Evolutionary conservation across 2,797 vertebrate genomes (phyloP), one percentile per base, ranked within the genome.

Genomic region (Cephalopachus bancanus): DNA sequence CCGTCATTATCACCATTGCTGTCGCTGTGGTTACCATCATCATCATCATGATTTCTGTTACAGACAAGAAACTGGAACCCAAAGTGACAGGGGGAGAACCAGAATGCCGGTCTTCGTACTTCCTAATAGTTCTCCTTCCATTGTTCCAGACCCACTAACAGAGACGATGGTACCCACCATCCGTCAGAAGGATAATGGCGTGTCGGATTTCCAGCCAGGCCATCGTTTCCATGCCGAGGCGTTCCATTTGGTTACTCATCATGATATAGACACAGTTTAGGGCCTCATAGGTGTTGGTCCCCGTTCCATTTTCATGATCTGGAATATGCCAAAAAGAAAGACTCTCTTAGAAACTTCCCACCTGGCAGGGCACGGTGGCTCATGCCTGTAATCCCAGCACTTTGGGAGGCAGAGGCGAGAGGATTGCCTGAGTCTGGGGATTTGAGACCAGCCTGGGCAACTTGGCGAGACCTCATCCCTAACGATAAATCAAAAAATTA

Each of bases 181-280:
- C 99, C 1, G 99, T 99, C 96, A 99, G 97, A 28, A 99, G 98
- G 95, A 99, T 98, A 93, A 99, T 98, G 96, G 99, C 98, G 2
- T 99, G 99, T 81, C 99, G 99, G n/a, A 99, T 99, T 86, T 99
- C 98, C 15, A 98, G 97, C 95, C 99, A 99, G 28, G 92, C 93
- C 15, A 53, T 75, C 0, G 4, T 80, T 5, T 14, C 8, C 65
- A 87, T 60, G 3, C 44, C 26, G 0, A 91, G 75, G 1, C 7
- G 24, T 0, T 2, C 12, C 93, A 97, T 98, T 1, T 99, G 98
- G 22, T 97, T 96, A 26, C 53, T 84, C 81, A 99, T 99, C 97
- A 95, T 94, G 8, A 94, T 12, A 9, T 93, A 95, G 24, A 99
- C 98, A 0, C 89, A 64, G 0, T 84, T 0, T 57, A 99, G 97